Evolutionary conservation across 2,888 invertebrate genomes (phyloP).

Genomic region (Microchrysa polita): DNA sequence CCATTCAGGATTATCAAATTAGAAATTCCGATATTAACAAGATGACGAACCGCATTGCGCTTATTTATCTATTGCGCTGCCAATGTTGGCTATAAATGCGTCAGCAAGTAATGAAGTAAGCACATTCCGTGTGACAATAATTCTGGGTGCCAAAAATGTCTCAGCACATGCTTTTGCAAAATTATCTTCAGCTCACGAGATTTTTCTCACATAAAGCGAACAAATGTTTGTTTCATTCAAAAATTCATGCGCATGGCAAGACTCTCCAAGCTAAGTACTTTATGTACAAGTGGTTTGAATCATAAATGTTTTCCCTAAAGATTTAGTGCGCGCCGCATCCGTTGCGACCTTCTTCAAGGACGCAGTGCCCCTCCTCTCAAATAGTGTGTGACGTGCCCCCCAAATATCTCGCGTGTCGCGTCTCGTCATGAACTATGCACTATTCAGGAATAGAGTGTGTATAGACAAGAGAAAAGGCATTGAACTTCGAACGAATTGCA

Average conservation of each 20-base stretch:
- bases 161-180: neutral
- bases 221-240: too few relatives aligned
- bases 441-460: neutral
- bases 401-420: neutral
- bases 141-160: neutral
- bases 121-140: neutral
- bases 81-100: too few relatives aligned
- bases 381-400: conserved; percentile 4
- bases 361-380: conserved; percentile 4
- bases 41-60: too few relatives aligned
- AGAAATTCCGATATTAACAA: too few relatives aligned
- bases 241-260: neutral
- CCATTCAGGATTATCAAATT: too few relatives aligned
- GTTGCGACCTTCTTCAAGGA: conserved; percentile 8
- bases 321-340: neutral
- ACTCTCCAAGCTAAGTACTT: neutral
- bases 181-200: neutral
- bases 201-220: neutral
- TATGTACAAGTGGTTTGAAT: conserved; percentile 6
- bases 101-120: too few relatives aligned
- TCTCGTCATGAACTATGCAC: conserved; percentile 2
- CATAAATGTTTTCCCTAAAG: too few relatives aligned
- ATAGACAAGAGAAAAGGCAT: neutral
- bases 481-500: neutral
- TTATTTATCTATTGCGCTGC: too few relatives aligned